Base-by-base conservation (phyloP, 92 coral and sea anemone species). In the Palythoa grandis region DNA sequence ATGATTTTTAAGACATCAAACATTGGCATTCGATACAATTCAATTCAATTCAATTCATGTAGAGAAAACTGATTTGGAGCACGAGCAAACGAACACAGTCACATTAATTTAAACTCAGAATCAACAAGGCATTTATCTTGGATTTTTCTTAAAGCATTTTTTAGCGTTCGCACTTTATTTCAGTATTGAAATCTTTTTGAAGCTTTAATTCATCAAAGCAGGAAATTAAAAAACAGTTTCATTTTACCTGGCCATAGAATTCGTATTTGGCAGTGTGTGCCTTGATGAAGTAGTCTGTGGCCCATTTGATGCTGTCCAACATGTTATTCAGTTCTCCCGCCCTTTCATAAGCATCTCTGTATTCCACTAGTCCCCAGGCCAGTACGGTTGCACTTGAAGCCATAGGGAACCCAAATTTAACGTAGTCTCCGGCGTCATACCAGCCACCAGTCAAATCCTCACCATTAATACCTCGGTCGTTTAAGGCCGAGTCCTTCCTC, bases 371-470 rank as follows among this genome's bases (percentile, higher is more conserved):
- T 25, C 98, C 98, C 98, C 98, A 94, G 76, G 94, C 95, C 82
- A 94, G 63, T 76, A 95, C 87, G 40, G 98, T 95, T 15, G 89
- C 94, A 23, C 88, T 85, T 37, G 90, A 91, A n/a, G 98, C 98
- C 98, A 95, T 95, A 35, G 98, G 98, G 73, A 95, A 95, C 23
- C 95, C 95, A 89, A 95, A 95, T 92, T 95, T 95, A 68, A 95
- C 98, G 78, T 80, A 93, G 88, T 95, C 98, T 24, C 98, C 98
- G 56, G 96, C 98, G 84, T 95, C 98, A 56, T 95, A 95, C 98
- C 98, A 93, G 25, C 96, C 98, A 12, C 98, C 98, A n/a, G 96
- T 93, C 86, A 93, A 61, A 74, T 95, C 95, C 52, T 93, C 95
- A 22, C 95, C 94, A 13, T 86, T 88, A 52, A 85, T 39, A 7